Conservation (phyloP, 2,888 invertebrate species). For the Drosophila borealis region DNA sequence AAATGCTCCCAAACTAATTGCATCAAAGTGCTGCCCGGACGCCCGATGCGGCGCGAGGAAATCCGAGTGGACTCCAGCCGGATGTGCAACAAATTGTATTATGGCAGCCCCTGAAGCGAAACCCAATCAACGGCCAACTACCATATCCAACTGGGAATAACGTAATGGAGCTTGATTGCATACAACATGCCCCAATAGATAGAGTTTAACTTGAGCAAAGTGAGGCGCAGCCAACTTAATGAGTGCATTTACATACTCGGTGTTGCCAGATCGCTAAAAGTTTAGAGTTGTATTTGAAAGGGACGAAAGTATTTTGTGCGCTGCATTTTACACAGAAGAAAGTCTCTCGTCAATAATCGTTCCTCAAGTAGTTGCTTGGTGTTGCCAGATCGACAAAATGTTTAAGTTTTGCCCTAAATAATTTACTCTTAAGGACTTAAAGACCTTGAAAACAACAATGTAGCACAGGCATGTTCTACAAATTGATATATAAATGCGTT, state of each 20-base stretch:
- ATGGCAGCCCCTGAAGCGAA: slow-evolving; percentile 24
- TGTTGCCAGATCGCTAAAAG: slow-evolving; percentile 5
- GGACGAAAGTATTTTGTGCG: too few species aligned
- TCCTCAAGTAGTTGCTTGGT: background rate
- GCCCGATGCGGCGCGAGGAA: slow-evolving; percentile 11
- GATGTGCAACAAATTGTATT: slow-evolving; percentile 47
- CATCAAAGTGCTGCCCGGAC: slow-evolving; percentile 37
- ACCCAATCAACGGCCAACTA: slow-evolving; percentile 31
- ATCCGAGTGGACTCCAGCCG: slow-evolving; percentile 43
- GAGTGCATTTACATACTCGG: background rate
- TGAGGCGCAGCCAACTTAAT: slow-evolving; percentile 11
- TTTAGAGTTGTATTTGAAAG: background rate
- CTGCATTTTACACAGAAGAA: too few species aligned
- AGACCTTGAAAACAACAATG: slow-evolving; percentile 21
- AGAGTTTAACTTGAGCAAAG: slow-evolving; percentile 16
- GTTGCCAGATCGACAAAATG: background rate
- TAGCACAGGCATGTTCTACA: slow-evolving; percentile 10
- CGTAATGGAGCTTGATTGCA: slow-evolving; percentile 23
- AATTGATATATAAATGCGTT: slow-evolving; percentile 77
- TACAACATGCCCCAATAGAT: background rate
- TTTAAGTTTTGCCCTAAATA: slow-evolving; percentile 4
- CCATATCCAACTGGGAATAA: slow-evolving; percentile 4
- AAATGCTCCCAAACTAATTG: slow-evolving; percentile 55
- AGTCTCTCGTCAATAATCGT: background rate
- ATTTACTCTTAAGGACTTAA: slow-evolving; percentile 14